Base-by-base conservation (phyloP, 2,888 invertebrate species). In the Mesorhabditis sp. region DNA sequence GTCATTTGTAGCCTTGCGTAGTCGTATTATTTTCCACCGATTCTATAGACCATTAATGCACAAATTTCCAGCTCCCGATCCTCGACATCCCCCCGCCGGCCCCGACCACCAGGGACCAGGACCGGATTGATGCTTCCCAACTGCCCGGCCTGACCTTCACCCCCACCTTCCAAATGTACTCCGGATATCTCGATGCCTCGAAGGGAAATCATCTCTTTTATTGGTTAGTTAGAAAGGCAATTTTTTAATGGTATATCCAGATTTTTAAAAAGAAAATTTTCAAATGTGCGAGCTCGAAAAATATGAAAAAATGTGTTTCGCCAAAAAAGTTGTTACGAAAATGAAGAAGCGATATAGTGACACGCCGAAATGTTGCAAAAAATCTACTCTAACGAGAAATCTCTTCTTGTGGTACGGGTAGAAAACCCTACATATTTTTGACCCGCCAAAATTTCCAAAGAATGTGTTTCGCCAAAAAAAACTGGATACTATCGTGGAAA, bases 161-260 rank as follows among this genome's bases (percentile, higher is more conserved):
- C 15, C 75, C 74, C 7, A 79, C 72, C 58, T 88, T 87, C 84
- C 85, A 85, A 66, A 87, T 87, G 62, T 88, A 87, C 75, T 87
- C 88, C n/a, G 88, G 88, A n/a, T 88, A 82, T 66, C 70, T 83
- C 4, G 72, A 74, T 6, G 80, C 80, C 6, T 74, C 72, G 5
- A n/a, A 70, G 5, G 80, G 81, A 65, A 86, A 86, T 73, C 80
- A 83, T 45, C 81, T 88, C 4, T 87, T 87, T 74, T 88, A 88
- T 78, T 88, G 88, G 87, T 87, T 62, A n/a, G 50, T 62, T 43
- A 6, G 1, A 45, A 50, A 41, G 4, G n/a, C 10, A 43, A 7
- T 3, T 2, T 50, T 45, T 41, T 41, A 42, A n/a, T 43, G 13
- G 4, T 7, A 70, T 63, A 15, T n/a, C 41, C 28, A 2, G 28